Conservation (phyloP, 2,113 vertebrate genomes). For the Rhinogobius similis region DNA sequence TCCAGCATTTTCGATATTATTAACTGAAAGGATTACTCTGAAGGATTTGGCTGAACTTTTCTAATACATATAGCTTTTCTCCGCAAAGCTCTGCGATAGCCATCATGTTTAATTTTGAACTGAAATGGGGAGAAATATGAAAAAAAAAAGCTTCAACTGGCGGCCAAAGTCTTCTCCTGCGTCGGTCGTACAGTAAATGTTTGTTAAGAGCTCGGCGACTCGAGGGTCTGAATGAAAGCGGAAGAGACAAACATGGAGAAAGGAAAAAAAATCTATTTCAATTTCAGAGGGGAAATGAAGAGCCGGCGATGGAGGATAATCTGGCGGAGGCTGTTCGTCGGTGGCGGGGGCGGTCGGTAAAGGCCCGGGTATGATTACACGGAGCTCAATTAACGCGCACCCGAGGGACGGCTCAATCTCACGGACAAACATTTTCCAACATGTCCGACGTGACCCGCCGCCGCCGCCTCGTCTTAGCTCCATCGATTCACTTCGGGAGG, state of each 20-base stretch:
- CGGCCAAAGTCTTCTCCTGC: conserved; percentile 9
- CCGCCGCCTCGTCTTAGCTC: conserved; percentile 56
- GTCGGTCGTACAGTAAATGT: conserved; percentile 4
- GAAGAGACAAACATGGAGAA: conserved; percentile 8
- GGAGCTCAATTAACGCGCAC: conserved; percentile 62
- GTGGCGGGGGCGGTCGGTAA: conserved; percentile 42
- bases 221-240: conserved; percentile 27
- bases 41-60: conserved; percentile 3
- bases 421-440: conserved; percentile 66
- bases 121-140: not conserved
- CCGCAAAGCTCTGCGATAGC: not conserved
- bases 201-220: conserved; percentile 7
- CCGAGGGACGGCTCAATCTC: conserved; percentile 59
- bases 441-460: conserved; percentile 67
- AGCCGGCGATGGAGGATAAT: conserved; percentile 46
- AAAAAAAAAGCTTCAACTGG: not conserved
- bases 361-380: conserved; percentile 55
- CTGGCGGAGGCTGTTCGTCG: conserved; percentile 27
- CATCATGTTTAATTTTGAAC: conserved; percentile 2
- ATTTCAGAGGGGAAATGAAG: conserved; percentile 50
- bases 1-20: not conserved
- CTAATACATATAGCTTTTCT: conserved; percentile 6
- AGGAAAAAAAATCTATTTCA: conserved; percentile 57
- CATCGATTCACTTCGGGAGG: conserved; percentile 63
- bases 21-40: conserved; percentile 2